These are phyloP conservation scores for Tyrannus savana DNA, from an alignment of 2,113 vertebrate genomes.

Conservation along the genomic window DNA sequence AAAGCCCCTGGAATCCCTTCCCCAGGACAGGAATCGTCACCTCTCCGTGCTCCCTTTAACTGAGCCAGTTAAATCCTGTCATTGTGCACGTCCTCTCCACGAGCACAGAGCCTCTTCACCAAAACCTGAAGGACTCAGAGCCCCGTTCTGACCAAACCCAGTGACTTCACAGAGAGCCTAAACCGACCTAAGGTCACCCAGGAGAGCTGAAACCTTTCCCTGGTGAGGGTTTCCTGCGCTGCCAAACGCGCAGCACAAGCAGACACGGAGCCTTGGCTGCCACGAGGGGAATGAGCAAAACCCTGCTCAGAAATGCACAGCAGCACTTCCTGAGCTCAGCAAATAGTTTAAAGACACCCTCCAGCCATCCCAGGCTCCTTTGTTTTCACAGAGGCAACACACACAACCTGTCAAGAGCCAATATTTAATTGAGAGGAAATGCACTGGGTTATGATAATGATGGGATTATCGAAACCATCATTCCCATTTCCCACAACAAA, in stretches of 20 bases:
- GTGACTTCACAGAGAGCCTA: neutral
- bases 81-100: neutral
- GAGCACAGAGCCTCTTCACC: fast-evolving
- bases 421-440: neutral
- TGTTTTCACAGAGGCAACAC: neutral
- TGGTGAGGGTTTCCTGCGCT: neutral
- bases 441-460: neutral
- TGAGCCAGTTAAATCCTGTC: neutral
- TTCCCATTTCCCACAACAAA: neutral
- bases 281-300: neutral
- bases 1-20: too few relatives aligned
- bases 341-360: neutral
- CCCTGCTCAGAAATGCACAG: neutral
- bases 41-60: neutral
- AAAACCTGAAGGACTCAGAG: neutral
- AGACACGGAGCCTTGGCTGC: fast-evolving
- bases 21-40: neutral
- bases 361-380: neutral
- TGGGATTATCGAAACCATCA: neutral
- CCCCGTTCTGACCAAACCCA: neutral
- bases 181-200: neutral
- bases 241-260: neutral
- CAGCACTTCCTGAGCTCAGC: neutral
- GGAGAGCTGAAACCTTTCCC: neutral
- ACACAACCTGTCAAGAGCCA: neutral